Percentiles rank a stretch among this genome's conserved stretches.
These are phyloP conservation scores for Gymnoscopelus microlampas DNA, from an alignment of 2,797 vertebrate species.

Conservation along the genomic window DNA sequence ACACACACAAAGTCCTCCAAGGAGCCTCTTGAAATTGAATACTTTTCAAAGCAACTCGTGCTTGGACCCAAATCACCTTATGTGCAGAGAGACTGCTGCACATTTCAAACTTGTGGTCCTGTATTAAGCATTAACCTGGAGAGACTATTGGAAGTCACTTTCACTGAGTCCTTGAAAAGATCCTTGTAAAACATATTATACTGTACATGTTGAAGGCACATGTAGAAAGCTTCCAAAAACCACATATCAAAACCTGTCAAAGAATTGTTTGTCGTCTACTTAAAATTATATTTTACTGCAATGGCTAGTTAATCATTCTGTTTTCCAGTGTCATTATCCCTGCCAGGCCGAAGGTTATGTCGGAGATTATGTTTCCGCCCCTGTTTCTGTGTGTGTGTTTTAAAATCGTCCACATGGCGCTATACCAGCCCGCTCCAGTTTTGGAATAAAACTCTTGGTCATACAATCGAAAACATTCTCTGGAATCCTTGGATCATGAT, in stretches of 20 bases:
- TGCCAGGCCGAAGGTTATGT: too few species aligned
- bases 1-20: slow-evolving; percentile 48
- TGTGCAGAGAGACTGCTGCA: slow-evolving; percentile 37
- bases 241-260: slow-evolving; percentile 11
- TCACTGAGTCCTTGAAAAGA: slow-evolving; percentile 35
- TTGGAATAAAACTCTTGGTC: too few species aligned
- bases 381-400: too few species aligned
- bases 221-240: slow-evolving; percentile 2
- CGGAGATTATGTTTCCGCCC: too few species aligned
- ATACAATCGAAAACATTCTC: too few species aligned
- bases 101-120: slow-evolving; percentile 45
- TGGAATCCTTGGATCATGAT: too few species aligned
- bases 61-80: slow-evolving; percentile 39
- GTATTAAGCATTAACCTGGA: slow-evolving; percentile 67
- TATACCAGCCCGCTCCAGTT: too few species aligned
- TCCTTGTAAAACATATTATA: slow-evolving; percentile 26
- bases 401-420: too few species aligned
- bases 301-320: not conserved
- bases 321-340: not conserved
- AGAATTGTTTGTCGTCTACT: not conserved
- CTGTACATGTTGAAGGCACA: slow-evolving; percentile 31
- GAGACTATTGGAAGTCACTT: slow-evolving; percentile 53
- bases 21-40: slow-evolving; percentile 57
- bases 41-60: slow-evolving; percentile 46
- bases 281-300: not conserved